phyloP scores from a whole-genome alignment of 2,888 invertebrate genomes.

The Hetaerina titia region DNA sequence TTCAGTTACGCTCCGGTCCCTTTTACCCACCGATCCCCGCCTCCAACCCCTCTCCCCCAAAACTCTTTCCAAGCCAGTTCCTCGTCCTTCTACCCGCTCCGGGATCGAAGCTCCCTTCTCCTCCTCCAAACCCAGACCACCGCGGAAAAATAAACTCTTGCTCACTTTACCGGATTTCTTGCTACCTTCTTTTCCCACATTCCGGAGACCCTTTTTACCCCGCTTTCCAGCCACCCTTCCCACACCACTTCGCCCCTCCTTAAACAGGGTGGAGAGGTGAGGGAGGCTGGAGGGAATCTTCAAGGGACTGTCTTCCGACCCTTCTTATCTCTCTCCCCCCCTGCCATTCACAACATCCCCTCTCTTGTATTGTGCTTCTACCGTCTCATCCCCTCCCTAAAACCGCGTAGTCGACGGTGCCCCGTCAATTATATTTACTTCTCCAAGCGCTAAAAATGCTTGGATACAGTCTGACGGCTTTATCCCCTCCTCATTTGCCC shows the following conservation, averaged over 20 bases:
- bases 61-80: neutral
- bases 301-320: neutral
- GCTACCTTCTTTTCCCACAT: neutral
- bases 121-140: neutral
- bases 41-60: neutral
- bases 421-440: constrained; percentile 39
- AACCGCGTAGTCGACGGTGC: neutral
- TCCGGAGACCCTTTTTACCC: neutral
- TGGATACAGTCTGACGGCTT: neutral
- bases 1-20: neutral
- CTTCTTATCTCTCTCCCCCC: neutral
- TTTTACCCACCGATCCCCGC: neutral
- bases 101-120: neutral
- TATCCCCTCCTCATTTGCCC: neutral
- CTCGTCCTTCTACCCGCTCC: neutral
- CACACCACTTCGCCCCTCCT: neutral
- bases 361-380: neutral
- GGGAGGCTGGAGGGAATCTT: neutral
- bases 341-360: neutral
- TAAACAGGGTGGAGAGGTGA: neutral
- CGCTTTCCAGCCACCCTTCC: neutral
- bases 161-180: constrained; percentile 1
- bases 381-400: neutral
- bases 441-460: constrained; percentile 21
- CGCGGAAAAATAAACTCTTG: neutral